phyloP scores from a whole-genome alignment of 2,888 invertebrate species.

The Troilus luridus region DNA sequence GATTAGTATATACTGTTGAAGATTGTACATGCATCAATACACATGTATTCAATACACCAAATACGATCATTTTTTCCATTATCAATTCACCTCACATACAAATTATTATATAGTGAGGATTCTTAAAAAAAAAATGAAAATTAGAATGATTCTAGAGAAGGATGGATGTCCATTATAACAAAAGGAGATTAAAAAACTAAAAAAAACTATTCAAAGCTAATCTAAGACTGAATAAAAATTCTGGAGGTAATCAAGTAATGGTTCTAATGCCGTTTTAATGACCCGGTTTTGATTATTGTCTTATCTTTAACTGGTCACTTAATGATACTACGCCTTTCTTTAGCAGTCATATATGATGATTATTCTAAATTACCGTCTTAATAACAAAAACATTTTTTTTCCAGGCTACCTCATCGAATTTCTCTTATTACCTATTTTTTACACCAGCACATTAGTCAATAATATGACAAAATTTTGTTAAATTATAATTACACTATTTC shows the following conservation, averaged over 20 bases:
- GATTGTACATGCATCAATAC: too few species aligned
- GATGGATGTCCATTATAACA: constrained; percentile 8
- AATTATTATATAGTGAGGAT: too few species aligned
- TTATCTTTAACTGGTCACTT: constrained; percentile 47
- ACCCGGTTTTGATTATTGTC: constrained; percentile 44
- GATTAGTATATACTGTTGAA: too few species aligned
- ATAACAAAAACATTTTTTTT: not conserved
- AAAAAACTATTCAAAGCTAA: constrained; percentile 43
- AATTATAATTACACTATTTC: too few species aligned
- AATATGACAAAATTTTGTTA: not conserved
- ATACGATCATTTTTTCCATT: too few species aligned
- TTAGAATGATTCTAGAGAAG: not conserved
- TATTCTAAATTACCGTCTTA: not conserved
- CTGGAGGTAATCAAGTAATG: constrained; percentile 16
- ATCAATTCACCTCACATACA: too few species aligned
- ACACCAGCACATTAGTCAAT: not conserved
- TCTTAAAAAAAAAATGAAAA: not conserved
- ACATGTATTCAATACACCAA: too few species aligned
- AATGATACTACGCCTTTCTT: not conserved
- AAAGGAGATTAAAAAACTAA: not conserved
- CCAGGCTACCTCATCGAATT: not conserved
- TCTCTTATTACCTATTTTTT: not conserved
- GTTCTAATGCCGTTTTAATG: constrained; percentile 46
- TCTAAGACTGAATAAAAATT: constrained; percentile 38
- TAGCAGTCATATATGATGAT: constrained; percentile 38